Evolutionary conservation across 2,888 invertebrate species (phyloP).

Genomic region (Aelia acuminata): DNA sequence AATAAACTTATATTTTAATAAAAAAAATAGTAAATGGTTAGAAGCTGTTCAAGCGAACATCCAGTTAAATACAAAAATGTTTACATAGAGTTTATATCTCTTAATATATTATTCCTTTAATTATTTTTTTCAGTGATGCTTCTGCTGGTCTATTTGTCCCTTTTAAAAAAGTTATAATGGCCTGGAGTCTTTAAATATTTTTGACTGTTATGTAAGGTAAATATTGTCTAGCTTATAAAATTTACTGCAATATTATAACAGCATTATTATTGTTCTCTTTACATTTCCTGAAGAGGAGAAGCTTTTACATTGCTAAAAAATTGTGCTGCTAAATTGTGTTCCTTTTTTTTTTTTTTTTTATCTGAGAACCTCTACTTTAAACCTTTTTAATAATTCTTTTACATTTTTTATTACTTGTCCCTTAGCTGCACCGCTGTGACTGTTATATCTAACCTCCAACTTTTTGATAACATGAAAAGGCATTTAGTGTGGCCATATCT

Average conservation of each 20-base stretch:
- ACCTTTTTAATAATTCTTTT: neutral
- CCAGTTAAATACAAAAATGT: too few species aligned
- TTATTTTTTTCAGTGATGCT: constrained; percentile 73
- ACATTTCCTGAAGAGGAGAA: neutral
- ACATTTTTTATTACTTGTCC: too few species aligned
- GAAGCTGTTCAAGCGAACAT: too few species aligned
- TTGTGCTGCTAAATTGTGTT: constrained; percentile 12
- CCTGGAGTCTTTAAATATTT: constrained; percentile 73
- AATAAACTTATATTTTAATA: too few species aligned
- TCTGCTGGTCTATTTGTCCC: constrained; percentile 81
- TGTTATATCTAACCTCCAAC: too few species aligned
- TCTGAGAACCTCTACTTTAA: too few species aligned
- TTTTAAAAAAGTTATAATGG: constrained; percentile 85
- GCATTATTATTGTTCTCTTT: constrained; percentile 9
- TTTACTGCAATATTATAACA: constrained; percentile 13
- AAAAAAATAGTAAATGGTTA: too few species aligned
- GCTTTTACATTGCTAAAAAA: neutral
- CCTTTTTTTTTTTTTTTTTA: neutral
- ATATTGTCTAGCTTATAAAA: constrained; percentile 32
- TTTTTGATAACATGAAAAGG: too few species aligned
- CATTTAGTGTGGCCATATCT: too few species aligned
- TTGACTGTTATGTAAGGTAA: neutral
- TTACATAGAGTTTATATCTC: too few species aligned
- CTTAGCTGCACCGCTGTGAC: too few species aligned
- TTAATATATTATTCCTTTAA: too few species aligned